Percentiles rank a stretch among this genome's conserved stretches.
Evolutionary conservation across 2,113 vertebrate species (phyloP).

Genomic region (Carassius auratus): DNA sequence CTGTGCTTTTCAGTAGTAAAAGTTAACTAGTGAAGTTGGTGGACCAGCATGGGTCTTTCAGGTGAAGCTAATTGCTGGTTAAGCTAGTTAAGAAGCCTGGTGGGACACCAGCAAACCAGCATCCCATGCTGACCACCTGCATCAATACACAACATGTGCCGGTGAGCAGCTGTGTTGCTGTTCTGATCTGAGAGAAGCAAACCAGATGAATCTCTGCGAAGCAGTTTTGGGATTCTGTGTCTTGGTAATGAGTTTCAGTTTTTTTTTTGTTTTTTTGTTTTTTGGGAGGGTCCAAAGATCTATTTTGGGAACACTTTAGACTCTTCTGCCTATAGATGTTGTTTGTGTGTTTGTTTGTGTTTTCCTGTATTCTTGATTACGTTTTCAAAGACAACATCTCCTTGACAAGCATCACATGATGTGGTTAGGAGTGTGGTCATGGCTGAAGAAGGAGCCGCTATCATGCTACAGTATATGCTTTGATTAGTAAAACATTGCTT

Average conservation of each 20-base stretch:
- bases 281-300: constrained; percentile 6
- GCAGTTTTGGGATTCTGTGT: constrained; percentile 2
- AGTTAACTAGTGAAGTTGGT: no score
- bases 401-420: background rate
- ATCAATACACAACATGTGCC: background rate
- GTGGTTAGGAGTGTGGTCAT: background rate
- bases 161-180: background rate
- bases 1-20: background rate
- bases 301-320: background rate
- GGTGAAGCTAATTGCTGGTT: background rate
- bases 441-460: background rate
- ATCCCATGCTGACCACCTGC: background rate
- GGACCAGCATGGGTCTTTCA: background rate
- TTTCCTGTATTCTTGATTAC: no score
- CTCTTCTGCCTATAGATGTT: background rate
- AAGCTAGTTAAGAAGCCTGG: background rate
- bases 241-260: constrained; percentile 19
- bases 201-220: constrained; percentile 5
- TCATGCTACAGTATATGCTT: background rate
- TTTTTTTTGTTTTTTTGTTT: background rate
- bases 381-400: background rate
- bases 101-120: background rate
- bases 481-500: background rate
- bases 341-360: background rate
- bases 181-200: background rate